Evolutionary conservation across 2,888 invertebrate species (phyloP).

Genomic region (Serripes groenlandicus): DNA sequence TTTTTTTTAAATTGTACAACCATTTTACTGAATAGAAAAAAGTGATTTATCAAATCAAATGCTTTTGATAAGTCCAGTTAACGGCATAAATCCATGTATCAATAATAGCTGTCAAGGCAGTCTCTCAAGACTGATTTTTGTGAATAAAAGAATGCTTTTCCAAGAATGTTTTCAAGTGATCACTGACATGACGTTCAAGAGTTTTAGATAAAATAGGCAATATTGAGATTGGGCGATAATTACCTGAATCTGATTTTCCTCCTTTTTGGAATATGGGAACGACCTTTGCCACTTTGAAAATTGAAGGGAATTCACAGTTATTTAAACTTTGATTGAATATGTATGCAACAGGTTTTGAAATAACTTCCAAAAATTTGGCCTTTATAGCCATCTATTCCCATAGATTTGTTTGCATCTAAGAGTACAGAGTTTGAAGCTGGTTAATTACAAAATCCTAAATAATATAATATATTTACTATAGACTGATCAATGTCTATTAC

Average conservation of each 20-base stretch:
- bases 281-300: conserved; percentile 1
- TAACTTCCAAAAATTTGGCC: neutral
- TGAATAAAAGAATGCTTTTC: neutral
- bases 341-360: neutral
- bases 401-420: neutral
- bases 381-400: neutral
- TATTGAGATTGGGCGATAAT: conserved; percentile 19
- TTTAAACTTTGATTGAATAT: conserved; percentile 9
- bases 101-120: neutral
- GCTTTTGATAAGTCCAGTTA: neutral
- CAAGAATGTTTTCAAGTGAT: neutral
- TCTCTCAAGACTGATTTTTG: neutral
- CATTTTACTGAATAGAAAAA: neutral
- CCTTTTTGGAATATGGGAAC: neutral
- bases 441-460: too few species aligned
- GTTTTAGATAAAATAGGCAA: conserved; percentile 11
- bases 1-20: neutral
- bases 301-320: neutral
- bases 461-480: too few species aligned
- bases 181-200: conserved; percentile 2
- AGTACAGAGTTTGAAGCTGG: too few species aligned
- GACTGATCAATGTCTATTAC: too few species aligned
- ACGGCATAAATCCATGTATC: neutral
- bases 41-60: conserved; percentile 1
- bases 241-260: neutral